Base-by-base conservation (phyloP, 2,888 invertebrate genomes). In the Tenthredo distinguenda region DNA sequence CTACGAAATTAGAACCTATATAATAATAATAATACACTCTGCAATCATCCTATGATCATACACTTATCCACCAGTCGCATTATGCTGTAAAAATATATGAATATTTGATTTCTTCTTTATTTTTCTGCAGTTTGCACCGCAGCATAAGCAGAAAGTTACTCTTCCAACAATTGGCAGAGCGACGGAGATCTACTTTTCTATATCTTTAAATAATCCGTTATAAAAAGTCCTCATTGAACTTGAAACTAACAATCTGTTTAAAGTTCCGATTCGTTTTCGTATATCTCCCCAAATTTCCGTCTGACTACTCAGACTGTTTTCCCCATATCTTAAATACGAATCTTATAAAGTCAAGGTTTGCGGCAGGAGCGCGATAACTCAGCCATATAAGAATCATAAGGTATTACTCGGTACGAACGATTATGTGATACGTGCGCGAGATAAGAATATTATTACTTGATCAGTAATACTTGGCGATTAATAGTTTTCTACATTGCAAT, bases 111-210 rank as follows among this genome's bases (percentile, higher is more conserved):
- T 31, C 47, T n/a, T 50, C 1, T n/a, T 55, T 26, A 21, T 62
- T 62, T 26, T 62, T 12, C 34, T 34, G 37, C 55, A 47, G 79
- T 31, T 34, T 34, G 79, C 50, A 55, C 55, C 79, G 47, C 58
- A 10, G 79, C 34, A 34, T n/a, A 79, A 79, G 55, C 79, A 79
- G 79, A 55, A 58, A 79, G 50, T 79, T 55, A 79, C 79, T 79
- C 31, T 79, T 79, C 79, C 79, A 79, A 79, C 79, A 79, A 79
- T 47, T 31, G 21, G 76, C 77, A 34, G 55, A 55, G 50, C 55
- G 79, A n/a, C 37, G 79, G 79, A 79, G 31, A 79, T 58, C 79
- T 79, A 58, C 79, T 79, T 34, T 34, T 55, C 58, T 37, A 55
- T 58, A 47, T 50, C 26, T 15, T 21, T 31, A 47, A 6, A 26